Base-by-base conservation (phyloP, 2,113 vertebrate genomes). In the Myotis lucifugus region DNA sequence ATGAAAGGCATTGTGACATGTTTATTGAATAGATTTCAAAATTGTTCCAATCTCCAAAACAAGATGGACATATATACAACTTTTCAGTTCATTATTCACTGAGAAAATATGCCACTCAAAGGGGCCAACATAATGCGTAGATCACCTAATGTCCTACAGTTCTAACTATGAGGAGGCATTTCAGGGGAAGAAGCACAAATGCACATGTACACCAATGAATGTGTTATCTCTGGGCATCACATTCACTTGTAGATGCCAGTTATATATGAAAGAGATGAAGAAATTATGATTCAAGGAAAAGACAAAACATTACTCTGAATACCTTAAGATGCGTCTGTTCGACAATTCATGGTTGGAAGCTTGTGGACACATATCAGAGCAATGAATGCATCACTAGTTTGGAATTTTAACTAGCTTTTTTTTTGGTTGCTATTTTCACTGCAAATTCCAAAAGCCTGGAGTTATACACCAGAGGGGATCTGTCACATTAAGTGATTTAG, bases 151-250 rank as follows among this genome's bases (percentile, higher is more conserved):
- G 10, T 27, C 19, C 29, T 83, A 4, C n/a, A 67, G 73, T 67
- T 54, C 19, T 46, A 61, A 88, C 29, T 27, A 50, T 14, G 9
- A 72, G 14, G 54, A 73, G 7, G 4, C 25, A 6, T n/a, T 69
- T 61, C n/a, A 61, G 81, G 3, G 69, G 34, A 21, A 76, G 19
- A 61, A 37, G 66, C 9, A 77, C 5, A 76, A 18, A 42, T 15
- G 1, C 25, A 27, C 3, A 1, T 8, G 8, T 8, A 0, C 3
- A 32, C 34, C 56, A n/a, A 1, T 25, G 37, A 5, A 11, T 18
- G 11, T 12, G 9, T 14, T 15, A 34, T n/a, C 66, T 34, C 12
- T 19, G 14, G 32, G 78, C 86, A 59, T n/a, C 19, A 61, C 13
- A 74, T 18, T 78, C 27, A 21, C 74, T 56, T 48, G 10, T 42